phyloP scores from a whole-genome alignment of 2,797 vertebrate genomes.

The Lutjanus argentimaculatus region DNA sequence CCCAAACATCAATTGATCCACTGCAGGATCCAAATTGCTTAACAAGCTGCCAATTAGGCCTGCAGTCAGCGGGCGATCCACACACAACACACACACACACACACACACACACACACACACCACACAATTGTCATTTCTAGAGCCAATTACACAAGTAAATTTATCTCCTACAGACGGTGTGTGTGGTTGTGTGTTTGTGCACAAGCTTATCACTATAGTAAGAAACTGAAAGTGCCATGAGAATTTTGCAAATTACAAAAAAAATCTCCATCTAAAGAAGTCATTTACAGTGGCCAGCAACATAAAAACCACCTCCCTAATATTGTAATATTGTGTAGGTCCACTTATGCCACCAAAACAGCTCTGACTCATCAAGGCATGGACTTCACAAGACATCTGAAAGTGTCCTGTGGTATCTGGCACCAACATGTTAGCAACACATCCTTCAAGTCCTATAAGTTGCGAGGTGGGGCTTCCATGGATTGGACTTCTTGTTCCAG shows the following conservation, averaged over 20 bases:
- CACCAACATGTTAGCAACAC: too few relatives aligned
- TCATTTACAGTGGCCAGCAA: background rate
- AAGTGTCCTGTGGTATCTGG: too few relatives aligned
- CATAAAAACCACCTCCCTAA: too few relatives aligned
- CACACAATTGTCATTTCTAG: slow-evolving; percentile 87
- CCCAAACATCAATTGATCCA: slow-evolving; percentile 89
- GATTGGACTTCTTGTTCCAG: too few relatives aligned
- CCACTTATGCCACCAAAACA: too few relatives aligned
- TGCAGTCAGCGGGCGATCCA: too few relatives aligned
- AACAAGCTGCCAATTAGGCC: slow-evolving; percentile 92
- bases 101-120: too few relatives aligned
- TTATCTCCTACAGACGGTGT: slow-evolving; percentile 78
- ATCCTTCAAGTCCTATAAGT: too few relatives aligned
- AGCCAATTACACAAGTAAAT: slow-evolving; percentile 89
- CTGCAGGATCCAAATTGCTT: slow-evolving; percentile 91
- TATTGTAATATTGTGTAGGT: too few relatives aligned
- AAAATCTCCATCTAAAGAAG: background rate
- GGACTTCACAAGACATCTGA: too few relatives aligned
- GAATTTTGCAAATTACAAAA: background rate
- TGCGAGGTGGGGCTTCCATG: too few relatives aligned
- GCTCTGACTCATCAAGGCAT: too few relatives aligned
- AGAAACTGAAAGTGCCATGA: background rate
- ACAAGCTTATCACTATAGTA: background rate
- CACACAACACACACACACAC: background rate
- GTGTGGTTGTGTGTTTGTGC: slow-evolving; percentile 6